phyloP scores from a whole-genome alignment of 2,797 vertebrate species.

The Ataeniobius toweri region DNA sequence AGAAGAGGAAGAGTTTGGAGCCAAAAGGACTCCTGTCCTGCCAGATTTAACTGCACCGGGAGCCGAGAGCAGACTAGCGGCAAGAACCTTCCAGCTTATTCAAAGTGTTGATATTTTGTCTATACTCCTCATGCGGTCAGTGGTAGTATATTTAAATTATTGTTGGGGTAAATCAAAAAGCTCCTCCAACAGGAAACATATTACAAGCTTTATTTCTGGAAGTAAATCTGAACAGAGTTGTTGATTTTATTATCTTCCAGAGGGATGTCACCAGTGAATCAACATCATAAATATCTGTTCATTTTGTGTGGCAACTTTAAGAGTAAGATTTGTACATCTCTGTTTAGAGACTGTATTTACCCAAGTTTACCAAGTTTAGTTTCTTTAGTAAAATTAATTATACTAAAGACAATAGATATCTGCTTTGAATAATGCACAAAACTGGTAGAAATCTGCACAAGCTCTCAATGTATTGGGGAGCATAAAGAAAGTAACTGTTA shows the following conservation, averaged over 20 bases:
- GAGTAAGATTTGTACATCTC: background rate
- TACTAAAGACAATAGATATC: background rate
- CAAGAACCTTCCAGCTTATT: conserved; percentile 48
- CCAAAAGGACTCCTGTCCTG: conserved; percentile 38
- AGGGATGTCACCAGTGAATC: background rate
- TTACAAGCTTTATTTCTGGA: background rate
- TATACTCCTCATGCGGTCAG: conserved; percentile 8
- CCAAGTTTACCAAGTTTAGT: background rate
- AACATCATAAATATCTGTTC: background rate
- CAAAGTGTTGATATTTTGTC: conserved; percentile 35
- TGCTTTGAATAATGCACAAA: background rate
- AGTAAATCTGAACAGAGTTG: background rate
- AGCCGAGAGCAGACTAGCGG: conserved; percentile 49
- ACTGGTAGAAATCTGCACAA: background rate
- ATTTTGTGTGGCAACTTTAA: background rate
- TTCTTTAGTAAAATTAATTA: background rate
- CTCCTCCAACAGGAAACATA: conserved; percentile 5
- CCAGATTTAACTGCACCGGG: conserved; percentile 52
- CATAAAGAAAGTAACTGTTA: background rate
- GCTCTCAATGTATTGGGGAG: background rate
- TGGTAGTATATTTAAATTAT: background rate
- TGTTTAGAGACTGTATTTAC: background rate
- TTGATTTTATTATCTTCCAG: background rate
- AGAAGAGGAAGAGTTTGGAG: conserved; percentile 55
- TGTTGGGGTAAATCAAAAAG: conserved; percentile 6